Evolutionary conservation across 30 jellyfish, hydroid and myxozoan species (phyloP).

Genomic region (Clytia hemisphaerica): DNA sequence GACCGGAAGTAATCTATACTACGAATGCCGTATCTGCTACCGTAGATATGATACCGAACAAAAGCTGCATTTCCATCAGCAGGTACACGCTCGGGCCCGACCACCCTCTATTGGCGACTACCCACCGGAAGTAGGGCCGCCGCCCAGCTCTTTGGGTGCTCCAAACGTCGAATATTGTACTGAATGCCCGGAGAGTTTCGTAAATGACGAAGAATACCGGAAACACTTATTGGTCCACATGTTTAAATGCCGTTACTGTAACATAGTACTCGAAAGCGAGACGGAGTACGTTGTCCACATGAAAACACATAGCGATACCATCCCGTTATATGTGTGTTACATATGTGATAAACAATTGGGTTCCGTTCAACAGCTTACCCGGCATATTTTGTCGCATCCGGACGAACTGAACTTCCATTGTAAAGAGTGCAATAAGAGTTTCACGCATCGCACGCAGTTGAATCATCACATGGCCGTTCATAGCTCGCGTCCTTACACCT

Average conservation of each 20-base stretch:
- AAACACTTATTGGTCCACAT: conserved; percentile 21
- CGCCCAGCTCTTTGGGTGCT: not conserved
- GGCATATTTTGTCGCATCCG: conserved; percentile 23
- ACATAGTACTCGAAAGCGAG: conserved; percentile 17
- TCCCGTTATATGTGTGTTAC: conserved; percentile 18
- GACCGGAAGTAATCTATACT: no score
- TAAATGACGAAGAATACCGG: conserved; percentile 8
- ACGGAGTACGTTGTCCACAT: conserved; percentile 8
- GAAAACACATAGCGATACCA: conserved; percentile 4
- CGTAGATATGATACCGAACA: conserved; percentile 22
- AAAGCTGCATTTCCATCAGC: conserved; percentile 19
- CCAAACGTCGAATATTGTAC: not conserved
- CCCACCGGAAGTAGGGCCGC: no score
- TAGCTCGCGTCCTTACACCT: conserved; percentile 16
- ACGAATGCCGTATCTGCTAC: conserved; percentile 21
- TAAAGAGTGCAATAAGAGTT: conserved; percentile 19
- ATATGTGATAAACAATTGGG: conserved; percentile 22
- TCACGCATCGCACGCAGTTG: conserved; percentile 5
- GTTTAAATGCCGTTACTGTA: conserved; percentile 23
- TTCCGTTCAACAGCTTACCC: conserved; percentile 13
- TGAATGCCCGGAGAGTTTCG: conserved; percentile 16
- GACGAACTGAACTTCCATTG: conserved; percentile 19
- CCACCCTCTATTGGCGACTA: no score
- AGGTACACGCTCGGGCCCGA: conserved; percentile 7
- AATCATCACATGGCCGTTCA: conserved; percentile 31